Evolutionary conservation across 1,140 invertebrate genomes (phyloP), one percentile per base, ranked within the genome.

Genomic region (Ooceraea biroi): DNA sequence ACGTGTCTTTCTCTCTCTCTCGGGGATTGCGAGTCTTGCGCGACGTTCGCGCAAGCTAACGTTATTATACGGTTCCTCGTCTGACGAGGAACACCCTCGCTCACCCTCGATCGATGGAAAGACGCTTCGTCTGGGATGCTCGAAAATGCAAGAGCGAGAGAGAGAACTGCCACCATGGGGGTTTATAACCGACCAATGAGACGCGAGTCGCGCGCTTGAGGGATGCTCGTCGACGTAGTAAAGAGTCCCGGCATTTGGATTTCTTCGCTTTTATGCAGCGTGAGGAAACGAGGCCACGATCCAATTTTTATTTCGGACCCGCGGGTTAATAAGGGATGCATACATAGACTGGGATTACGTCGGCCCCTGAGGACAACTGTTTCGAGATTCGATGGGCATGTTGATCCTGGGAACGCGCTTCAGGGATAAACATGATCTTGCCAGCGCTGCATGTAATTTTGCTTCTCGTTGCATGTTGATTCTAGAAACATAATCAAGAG

Each of bases 21-120:
- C 48, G 50, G 44, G 63, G 27, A 27, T 52, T 36, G 60, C 10
- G 46, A 41, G 66, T 71, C 66, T 71, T 55, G n/a, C 41, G 61
- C 30, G 48, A 19, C 76, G 30, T 68, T 78, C 63, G 61, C 60
- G 11, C 73, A 36, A 71, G 30, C 41, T 82, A 82, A 82, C 77
- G 55, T 58, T 69, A 72, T 82, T 82, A 76, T 50, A 71, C 41
- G 52, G 66, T 25, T 71, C 65, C 77, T 78, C 76, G 76, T 78
- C 63, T 78, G 65, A 55, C 66, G 77, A n/a, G n/a, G n/a, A n/a
- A n/a, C n/a, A 82, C 77, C 61, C 76, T 36, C 65, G 46, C 50
- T 71, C 50, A 27, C 22, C 77, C 58, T 82, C 65, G 77, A 82
- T 82, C 77, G 77, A 82, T 82, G 77, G 52, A 82, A 82, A 82